Base-by-base conservation (phyloP, 2,113 vertebrate species). In the Raphicerus campestris region DNA sequence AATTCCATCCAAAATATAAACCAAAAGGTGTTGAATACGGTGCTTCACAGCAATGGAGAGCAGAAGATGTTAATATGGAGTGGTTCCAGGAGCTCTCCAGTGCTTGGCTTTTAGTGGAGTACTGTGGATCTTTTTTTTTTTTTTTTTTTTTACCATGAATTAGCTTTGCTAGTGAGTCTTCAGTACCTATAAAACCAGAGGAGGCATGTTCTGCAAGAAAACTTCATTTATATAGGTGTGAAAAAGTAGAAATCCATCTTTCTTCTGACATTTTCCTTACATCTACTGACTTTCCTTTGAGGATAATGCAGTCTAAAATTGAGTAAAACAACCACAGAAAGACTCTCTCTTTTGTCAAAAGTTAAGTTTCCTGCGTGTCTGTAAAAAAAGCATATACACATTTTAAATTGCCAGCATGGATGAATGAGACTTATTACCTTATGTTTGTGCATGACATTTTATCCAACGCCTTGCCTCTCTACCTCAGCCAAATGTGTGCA, bases 401-500 rank as follows among this genome's bases (percentile, higher is more conserved):
- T 80, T 77, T 84, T 63, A 63, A 42, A 26, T 70, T 28, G 61
- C 47, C 77, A 6, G 3, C 20, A 39, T 32, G 8, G 83, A 7
- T 7, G 16, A 85, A 66, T 42, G 93, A 61, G n/a, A 8, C 45
- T 17, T 58, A 17, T 55, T 63, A 4, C 42, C 70, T n/a, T 49
- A 35, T 1, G 0, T 93, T 26, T 60, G 45, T 22, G 22, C 85
- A 51, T 4, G 17, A 3, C 17, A 1, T 13, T 28, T 61, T 70
- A 32, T 47, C 14, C 30, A 73, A 39, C 0, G 0, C 17, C 1
- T 1, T 1, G 14, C 35, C 4, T 51, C 35, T 14, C 82, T 8
- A 11, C 10, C 13, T 22, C 30, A 16, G 4, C 1, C 6, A 7
- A 16, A 49, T 1, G 3, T 0, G 16, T 2, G 10, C 0, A 15